Conservation (phyloP, 2,797 vertebrate genomes). For the Darevskia nairensis region DNA sequence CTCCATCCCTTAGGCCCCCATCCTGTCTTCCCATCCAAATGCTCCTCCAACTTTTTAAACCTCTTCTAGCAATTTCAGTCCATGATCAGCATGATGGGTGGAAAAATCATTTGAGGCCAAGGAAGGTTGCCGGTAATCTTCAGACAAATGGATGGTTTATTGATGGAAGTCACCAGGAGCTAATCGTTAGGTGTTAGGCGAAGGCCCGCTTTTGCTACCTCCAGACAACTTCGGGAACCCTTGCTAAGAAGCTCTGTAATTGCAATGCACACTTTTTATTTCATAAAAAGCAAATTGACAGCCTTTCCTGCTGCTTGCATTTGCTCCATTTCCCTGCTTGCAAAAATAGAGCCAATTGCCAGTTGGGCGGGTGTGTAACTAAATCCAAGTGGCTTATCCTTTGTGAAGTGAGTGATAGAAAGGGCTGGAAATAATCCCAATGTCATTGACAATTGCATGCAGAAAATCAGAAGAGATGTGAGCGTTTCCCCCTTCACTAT, state of each 20-base stretch:
- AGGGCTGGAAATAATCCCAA: neutral
- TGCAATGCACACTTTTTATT: neutral
- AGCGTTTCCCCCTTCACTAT: no score
- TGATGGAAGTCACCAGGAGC: neutral
- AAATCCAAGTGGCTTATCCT: neutral
- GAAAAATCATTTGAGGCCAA: neutral
- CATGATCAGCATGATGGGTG: neutral
- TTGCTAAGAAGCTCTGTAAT: neutral
- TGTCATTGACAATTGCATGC: neutral
- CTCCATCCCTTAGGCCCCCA: neutral
- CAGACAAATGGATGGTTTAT: slow-evolving; percentile 8
- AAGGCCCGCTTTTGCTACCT: neutral
- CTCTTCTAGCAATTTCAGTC: no score
- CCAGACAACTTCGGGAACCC: neutral
- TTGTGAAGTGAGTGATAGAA: neutral
- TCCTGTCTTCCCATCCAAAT: no score
- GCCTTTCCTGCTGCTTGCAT: neutral
- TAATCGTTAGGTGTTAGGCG: neutral
- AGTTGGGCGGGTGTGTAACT: neutral
- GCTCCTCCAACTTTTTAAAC: neutral
- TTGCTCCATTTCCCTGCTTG: neutral
- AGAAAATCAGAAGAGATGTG: neutral
- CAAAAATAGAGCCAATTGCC: neutral
- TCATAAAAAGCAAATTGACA: neutral
- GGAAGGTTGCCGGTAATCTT: neutral